Percentiles rank a stretch among this genome's conserved stretches.
phyloP scores from a whole-genome alignment of 2,888 invertebrate genomes.

The Dione vanillae region DNA sequence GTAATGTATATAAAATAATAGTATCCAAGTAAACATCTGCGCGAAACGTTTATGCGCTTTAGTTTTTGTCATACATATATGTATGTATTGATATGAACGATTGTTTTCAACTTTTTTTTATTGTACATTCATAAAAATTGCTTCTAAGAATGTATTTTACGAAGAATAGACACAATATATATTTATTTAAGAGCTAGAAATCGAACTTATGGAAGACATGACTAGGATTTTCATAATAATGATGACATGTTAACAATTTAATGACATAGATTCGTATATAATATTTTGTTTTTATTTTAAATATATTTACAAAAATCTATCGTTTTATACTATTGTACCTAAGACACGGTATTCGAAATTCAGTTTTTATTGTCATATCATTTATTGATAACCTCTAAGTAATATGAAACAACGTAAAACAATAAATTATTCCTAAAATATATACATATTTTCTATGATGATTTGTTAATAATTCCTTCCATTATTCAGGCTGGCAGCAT shows the following conservation, averaged over 20 bases:
- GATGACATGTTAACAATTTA: too few relatives aligned
- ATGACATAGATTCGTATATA: too few relatives aligned
- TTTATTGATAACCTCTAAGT: too few relatives aligned
- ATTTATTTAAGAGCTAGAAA: not conserved
- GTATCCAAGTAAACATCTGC: constrained; percentile 32
- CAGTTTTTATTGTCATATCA: too few relatives aligned
- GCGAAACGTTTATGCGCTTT: constrained; percentile 1
- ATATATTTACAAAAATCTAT: too few relatives aligned
- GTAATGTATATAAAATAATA: constrained; percentile 13
- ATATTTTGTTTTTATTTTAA: too few relatives aligned
- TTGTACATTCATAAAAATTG: constrained; percentile 2
- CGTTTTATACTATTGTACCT: too few relatives aligned
- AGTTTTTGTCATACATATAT: constrained; percentile 20
- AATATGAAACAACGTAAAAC: too few relatives aligned
- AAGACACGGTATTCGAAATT: too few relatives aligned
- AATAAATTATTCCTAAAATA: too few relatives aligned
- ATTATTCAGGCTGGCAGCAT: constrained; percentile 86
- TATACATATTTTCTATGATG: not conserved
- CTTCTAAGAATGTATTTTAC: not conserved
- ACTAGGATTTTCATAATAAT: too few relatives aligned
- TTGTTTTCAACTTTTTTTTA: constrained; percentile 1
- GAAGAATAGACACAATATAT: not conserved
- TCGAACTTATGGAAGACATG: too few relatives aligned
- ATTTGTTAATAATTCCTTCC: not conserved
- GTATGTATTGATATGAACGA: constrained; percentile 1